Evolutionary conservation across 2,888 invertebrate species (phyloP).

Genomic region (Dynastes tityus): DNA sequence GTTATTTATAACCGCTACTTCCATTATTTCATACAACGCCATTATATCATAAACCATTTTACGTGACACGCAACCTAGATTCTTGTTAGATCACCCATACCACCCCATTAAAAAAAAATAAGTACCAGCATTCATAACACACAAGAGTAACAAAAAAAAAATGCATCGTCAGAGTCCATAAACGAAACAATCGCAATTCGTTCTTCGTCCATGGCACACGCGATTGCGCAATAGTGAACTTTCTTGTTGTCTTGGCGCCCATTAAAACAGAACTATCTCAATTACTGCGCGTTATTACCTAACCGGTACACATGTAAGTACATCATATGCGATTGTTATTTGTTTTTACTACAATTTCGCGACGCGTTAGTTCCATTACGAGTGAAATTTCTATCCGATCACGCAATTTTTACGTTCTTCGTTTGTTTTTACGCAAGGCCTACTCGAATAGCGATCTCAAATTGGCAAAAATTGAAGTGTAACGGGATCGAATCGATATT

Average conservation of each 20-base stretch:
- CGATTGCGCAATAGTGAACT: constrained; percentile 39
- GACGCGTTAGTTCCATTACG: constrained; percentile 35
- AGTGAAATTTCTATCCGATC: constrained; percentile 28
- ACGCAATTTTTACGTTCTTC: constrained; percentile 34
- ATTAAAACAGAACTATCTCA: constrained; percentile 36
- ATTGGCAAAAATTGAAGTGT: not conserved
- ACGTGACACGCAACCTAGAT: not conserved
- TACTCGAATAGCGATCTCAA: not conserved
- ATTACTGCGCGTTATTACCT: constrained; percentile 34
- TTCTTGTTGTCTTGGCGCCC: constrained; percentile 33
- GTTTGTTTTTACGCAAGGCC: constrained; percentile 17
- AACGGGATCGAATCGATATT: not conserved
- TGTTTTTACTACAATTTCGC: constrained; percentile 30
- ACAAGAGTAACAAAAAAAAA: not conserved
- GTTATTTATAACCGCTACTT: not conserved
- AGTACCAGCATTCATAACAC: not conserved
- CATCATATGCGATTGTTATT: constrained; percentile 36
- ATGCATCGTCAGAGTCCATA: not conserved
- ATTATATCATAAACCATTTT: not conserved
- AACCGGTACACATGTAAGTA: constrained; percentile 20
- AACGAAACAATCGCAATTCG: constrained; percentile 6
- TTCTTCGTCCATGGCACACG: not conserved
- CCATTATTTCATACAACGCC: not conserved
- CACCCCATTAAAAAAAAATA: not conserved
- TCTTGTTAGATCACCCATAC: not conserved